Percentiles rank a stretch among this genome's conserved stretches.
Evolutionary conservation across 2,797 vertebrate genomes (phyloP).

Genomic region (Eulemur rubriventer): DNA sequence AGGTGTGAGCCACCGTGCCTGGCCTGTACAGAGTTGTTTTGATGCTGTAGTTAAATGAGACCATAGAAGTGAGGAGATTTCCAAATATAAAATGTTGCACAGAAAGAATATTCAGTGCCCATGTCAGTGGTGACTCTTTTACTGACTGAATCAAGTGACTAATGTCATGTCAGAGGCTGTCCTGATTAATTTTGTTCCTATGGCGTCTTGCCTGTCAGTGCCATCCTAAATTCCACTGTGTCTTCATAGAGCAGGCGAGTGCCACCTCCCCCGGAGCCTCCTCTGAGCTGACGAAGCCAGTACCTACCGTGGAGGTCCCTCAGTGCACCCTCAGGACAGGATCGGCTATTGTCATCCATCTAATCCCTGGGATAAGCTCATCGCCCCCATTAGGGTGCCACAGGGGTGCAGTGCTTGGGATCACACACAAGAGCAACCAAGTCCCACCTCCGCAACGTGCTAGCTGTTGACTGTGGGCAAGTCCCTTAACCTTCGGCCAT

Average conservation of each 20-base stretch:
- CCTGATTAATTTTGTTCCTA: not conserved
- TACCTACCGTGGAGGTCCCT: not conserved
- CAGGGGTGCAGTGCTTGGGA: not conserved
- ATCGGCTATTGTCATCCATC: too few species aligned
- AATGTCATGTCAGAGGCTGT: not conserved
- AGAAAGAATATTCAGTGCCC: not conserved
- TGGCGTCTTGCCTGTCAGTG: not conserved
- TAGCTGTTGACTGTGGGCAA: not conserved
- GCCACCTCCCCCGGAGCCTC: not conserved
- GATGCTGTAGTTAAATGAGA: not conserved
- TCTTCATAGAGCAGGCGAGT: not conserved
- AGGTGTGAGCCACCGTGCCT: too few species aligned
- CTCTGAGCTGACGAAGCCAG: not conserved
- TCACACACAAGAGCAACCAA: not conserved
- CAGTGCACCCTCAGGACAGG: not conserved
- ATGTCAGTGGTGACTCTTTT: not conserved
- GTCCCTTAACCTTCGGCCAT: not conserved
- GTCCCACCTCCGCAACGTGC: not conserved
- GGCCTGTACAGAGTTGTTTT: not conserved
- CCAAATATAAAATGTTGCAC: not conserved
- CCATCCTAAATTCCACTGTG: not conserved
- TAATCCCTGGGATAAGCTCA: too few species aligned
- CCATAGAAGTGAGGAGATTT: not conserved
- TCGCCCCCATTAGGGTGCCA: not conserved
- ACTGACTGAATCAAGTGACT: not conserved